Percentiles rank a stretch among this genome's conserved stretches.
Conservation (phyloP, 2,797 vertebrate species). For the Mormyrops attenuatus region DNA sequence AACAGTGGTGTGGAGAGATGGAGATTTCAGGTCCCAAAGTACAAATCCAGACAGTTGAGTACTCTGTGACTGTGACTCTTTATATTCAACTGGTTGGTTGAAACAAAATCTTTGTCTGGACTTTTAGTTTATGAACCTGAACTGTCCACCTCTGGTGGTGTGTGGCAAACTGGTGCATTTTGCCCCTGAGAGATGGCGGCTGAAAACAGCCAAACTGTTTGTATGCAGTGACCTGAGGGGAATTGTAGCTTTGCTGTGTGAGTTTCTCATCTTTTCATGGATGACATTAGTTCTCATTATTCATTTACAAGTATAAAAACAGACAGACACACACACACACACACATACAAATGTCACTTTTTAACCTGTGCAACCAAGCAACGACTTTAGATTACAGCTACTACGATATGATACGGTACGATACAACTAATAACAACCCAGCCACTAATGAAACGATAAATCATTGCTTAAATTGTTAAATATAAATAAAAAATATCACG, state of each 20-base stretch:
- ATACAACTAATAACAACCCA: neutral
- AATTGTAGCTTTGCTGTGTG: neutral
- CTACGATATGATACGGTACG: no score
- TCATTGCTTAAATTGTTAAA: neutral
- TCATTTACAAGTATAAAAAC: neutral
- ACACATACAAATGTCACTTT: neutral
- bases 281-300: neutral
- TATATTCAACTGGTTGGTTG: no score
- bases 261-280: neutral
- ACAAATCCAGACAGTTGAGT: no score
- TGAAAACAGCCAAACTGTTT: neutral
- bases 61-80: no score
- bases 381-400: neutral
- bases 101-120: no score
- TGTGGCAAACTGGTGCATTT: neutral
- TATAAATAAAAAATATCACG: neutral
- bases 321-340: neutral
- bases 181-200: neutral
- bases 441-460: neutral
- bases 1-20: neutral
- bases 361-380: neutral
- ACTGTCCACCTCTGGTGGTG: no score
- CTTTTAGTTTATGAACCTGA: no score
- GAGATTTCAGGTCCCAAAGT: no score
- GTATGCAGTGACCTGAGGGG: neutral